Conservation (phyloP, 92 coral and sea anemone genomes). For the Parazoanthus darwini region DNA sequence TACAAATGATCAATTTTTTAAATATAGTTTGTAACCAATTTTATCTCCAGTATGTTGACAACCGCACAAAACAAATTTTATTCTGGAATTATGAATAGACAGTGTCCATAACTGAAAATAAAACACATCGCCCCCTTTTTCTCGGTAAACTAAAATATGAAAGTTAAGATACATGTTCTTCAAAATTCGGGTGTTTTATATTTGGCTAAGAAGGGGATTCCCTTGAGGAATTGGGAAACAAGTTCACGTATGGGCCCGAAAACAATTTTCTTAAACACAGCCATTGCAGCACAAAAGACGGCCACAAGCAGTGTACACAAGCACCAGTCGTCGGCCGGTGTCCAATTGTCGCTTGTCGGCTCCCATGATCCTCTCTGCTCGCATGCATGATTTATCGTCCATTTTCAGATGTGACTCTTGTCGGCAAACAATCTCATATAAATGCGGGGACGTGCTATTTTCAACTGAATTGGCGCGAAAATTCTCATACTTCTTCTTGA, state of each 20-base stretch:
- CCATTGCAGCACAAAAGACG: not conserved
- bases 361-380: slow-evolving; percentile 29
- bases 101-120: too few species aligned
- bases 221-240: not conserved
- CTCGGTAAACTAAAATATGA: too few species aligned
- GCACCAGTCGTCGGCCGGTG: slow-evolving; percentile 32
- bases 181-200: not conserved
- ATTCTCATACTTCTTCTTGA: not conserved
- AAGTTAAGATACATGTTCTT: too few species aligned
- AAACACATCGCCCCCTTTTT: too few species aligned
- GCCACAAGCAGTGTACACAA: slow-evolving; percentile 28
- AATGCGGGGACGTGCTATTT: slow-evolving; percentile 8
- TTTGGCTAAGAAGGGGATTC: slow-evolving; percentile 2
- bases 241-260: not conserved
- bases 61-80: too few species aligned
- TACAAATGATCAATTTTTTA: too few species aligned
- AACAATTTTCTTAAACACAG: not conserved
- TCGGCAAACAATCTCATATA: not conserved
- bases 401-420: slow-evolving; percentile 31
- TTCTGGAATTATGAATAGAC: too few species aligned
- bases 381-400: slow-evolving; percentile 43
- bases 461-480: not conserved
- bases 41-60: too few species aligned
- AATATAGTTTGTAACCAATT: too few species aligned
- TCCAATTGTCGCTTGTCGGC: not conserved